Percentiles rank a stretch among this genome's conserved stretches.
Conservation (phyloP, 2,888 invertebrate genomes). For the Synanthedon formicaeformis region DNA sequence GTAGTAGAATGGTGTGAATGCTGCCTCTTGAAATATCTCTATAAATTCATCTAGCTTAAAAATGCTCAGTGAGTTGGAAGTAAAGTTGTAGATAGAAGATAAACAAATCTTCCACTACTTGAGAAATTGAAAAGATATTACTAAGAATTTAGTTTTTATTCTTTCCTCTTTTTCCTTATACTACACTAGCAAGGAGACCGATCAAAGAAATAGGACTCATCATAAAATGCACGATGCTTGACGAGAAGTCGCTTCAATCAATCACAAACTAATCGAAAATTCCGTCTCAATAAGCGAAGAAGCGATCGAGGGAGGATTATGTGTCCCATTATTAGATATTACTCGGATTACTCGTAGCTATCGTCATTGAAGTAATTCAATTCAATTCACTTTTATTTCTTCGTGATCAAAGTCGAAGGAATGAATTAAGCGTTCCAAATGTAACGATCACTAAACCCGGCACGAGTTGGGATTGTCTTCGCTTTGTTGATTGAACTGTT, state of each 20-base stretch:
- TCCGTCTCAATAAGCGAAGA: conserved; percentile 58
- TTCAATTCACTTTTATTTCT: conserved; percentile 35
- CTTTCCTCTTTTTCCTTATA: conserved; percentile 24
- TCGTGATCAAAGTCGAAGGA: conserved; percentile 30
- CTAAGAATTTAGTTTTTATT: conserved; percentile 8
- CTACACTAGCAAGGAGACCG: conserved; percentile 23
- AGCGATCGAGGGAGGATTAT: conserved; percentile 52
- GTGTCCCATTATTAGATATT: conserved; percentile 61
- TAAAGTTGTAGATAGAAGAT: neutral
- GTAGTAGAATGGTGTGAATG: too few species aligned
- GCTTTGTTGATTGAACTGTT: conserved; percentile 25
- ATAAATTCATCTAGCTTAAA: too few species aligned
- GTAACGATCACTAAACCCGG: conserved; percentile 23
- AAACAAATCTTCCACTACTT: neutral
- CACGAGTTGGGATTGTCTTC: conserved; percentile 25
- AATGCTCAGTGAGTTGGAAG: neutral
- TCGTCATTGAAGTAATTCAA: conserved; percentile 33
- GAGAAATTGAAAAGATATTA: neutral
- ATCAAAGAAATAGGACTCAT: conserved; percentile 53
- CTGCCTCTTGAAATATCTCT: too few species aligned
- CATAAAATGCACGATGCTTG: conserved; percentile 59
- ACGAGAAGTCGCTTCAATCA: conserved; percentile 61
- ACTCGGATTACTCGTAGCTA: conserved; percentile 31
- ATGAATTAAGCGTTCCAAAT: conserved; percentile 37
- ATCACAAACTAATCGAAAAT: conserved; percentile 68